phyloP scores from a whole-genome alignment of 1,140 invertebrate species.

The Carposina sasakii region DNA sequence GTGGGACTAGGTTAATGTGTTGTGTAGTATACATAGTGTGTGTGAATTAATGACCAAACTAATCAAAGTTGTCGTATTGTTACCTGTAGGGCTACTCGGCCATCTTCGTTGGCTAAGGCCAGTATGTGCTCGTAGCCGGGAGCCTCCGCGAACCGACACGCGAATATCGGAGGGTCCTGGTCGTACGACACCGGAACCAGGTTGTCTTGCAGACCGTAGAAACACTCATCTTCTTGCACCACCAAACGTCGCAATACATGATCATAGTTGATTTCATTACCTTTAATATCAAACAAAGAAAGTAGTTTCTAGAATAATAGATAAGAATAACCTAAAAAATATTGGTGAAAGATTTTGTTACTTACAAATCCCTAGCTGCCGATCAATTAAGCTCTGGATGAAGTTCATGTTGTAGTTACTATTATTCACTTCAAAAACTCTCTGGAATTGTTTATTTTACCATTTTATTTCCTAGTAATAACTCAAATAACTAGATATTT shows the following conservation, averaged over 20 bases:
- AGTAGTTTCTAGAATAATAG: not conserved
- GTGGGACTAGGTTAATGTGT: no score
- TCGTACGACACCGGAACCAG: conserved; percentile 61
- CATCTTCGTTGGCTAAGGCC: conserved; percentile 89
- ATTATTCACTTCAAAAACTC: conserved; percentile 19
- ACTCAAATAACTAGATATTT: no score
- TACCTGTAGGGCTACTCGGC: conserved; percentile 79
- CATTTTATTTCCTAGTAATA: no score
- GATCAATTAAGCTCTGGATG: conserved; percentile 61
- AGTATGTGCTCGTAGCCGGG: conserved; percentile 79
- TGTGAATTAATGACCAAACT: no score
- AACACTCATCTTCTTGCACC: conserved; percentile 70
- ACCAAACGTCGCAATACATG: conserved; percentile 61
- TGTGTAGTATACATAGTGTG: no score
- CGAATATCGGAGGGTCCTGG: conserved; percentile 76
- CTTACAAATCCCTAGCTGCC: conserved; percentile 66
- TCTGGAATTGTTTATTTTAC: no score
- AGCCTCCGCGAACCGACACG: conserved; percentile 76
- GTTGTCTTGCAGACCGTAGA: conserved; percentile 67
- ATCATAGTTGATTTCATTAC: conserved; percentile 55
- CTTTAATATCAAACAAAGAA: not conserved
- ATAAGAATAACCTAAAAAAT: not conserved
- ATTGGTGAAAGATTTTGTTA: conserved; percentile 11
- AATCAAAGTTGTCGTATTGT: no score
- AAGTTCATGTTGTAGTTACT: conserved; percentile 43